Conservation (phyloP, 2,113 vertebrate genomes). For the Ctenomys sociabilis region DNA sequence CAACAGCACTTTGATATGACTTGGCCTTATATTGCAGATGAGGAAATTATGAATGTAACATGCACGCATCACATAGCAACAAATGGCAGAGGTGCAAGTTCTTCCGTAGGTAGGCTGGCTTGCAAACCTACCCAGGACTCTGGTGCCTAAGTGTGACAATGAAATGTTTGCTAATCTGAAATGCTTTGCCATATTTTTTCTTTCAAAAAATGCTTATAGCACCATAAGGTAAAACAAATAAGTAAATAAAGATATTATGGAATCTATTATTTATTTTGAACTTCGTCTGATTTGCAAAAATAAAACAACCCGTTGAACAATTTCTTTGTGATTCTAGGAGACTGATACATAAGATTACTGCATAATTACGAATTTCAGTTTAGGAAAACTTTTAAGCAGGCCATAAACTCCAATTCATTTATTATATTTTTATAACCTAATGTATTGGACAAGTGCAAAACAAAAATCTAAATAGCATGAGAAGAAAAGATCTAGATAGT, state of each 20-base stretch:
- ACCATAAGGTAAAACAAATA: background rate
- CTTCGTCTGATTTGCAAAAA: slow-evolving; percentile 41
- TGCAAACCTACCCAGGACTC: background rate
- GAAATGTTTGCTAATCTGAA: background rate
- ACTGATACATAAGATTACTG: background rate
- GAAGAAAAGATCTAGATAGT: background rate
- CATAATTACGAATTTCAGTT: background rate
- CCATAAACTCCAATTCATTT: background rate
- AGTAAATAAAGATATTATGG: background rate
- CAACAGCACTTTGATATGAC: background rate
- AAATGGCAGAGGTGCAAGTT: background rate
- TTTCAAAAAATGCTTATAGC: background rate
- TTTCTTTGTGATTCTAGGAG: background rate
- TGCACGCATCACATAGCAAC: background rate
- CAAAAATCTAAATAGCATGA: background rate
- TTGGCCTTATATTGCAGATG: background rate
- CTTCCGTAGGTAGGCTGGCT: background rate
- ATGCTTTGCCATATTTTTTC: background rate
- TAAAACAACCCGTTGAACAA: background rate
- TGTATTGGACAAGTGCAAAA: background rate
- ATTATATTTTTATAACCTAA: background rate
- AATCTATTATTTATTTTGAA: background rate
- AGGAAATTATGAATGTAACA: background rate
- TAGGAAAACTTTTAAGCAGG: background rate
- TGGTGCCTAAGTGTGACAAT: background rate